Conservation (phyloP, 2,113 vertebrate species). For the Campylomormyrus numenius region DNA sequence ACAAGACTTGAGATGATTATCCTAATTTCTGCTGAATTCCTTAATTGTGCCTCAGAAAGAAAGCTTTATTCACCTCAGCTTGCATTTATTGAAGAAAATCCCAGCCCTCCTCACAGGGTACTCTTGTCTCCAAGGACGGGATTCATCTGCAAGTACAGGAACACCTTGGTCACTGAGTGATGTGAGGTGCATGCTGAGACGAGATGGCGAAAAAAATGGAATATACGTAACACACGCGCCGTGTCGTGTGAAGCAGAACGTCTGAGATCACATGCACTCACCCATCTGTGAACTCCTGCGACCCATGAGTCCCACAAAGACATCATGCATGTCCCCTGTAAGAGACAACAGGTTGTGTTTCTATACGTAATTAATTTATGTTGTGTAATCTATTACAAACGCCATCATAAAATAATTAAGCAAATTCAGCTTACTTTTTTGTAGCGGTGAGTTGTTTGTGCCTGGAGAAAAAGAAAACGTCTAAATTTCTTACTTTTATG, state of each 20-base stretch:
- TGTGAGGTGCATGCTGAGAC: background rate
- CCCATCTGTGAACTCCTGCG: conserved; percentile 52
- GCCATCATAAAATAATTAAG: background rate
- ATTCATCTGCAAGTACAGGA: background rate
- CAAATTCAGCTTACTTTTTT: conserved; percentile 18
- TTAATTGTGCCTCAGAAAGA: background rate
- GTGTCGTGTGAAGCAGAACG: background rate
- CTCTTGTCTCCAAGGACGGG: background rate
- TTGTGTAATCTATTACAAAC: background rate
- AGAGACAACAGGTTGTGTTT: background rate
- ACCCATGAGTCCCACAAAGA: conserved; percentile 74
- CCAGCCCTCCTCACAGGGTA: conserved; percentile 1
- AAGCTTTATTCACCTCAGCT: conserved; percentile 18
- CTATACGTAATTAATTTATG: background rate
- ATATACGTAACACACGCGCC: background rate
- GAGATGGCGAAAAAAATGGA: background rate
- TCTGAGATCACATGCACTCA: conserved; percentile 13
- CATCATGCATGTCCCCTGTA: conserved; percentile 70
- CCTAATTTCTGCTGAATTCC: background rate
- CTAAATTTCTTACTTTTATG: background rate
- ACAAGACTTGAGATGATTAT: background rate
- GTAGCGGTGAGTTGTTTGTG: conserved; percentile 9
- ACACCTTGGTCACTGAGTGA: background rate
- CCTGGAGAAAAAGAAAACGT: conserved; percentile 2
- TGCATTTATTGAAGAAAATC: conserved; percentile 23